These are phyloP conservation scores for Tragelaphus buxtoni DNA, from an alignment of 2,113 vertebrate genomes.

Conservation along the genomic window DNA sequence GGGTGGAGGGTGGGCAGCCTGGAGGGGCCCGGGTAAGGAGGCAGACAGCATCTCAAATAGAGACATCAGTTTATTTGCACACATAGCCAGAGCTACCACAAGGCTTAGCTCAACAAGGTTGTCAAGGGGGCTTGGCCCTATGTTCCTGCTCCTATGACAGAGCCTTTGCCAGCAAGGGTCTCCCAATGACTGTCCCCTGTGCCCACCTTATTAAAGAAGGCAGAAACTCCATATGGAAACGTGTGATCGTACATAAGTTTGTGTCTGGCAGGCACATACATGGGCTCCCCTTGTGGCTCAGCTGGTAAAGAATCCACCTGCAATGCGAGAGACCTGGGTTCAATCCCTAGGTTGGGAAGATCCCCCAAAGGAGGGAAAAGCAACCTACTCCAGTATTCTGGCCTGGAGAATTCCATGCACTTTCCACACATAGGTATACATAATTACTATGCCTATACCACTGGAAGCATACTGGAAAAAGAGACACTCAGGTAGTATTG, in stretches of 20 bases:
- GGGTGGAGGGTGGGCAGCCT: neutral
- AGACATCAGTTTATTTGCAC: neutral
- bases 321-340: neutral
- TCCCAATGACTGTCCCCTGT: neutral
- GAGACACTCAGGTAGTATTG: neutral
- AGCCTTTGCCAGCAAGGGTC: neutral
- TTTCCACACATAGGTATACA: neutral
- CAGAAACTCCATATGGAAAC: neutral
- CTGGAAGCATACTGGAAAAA: neutral
- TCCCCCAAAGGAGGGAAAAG: neutral
- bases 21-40: neutral
- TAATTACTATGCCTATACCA: too few relatives aligned
- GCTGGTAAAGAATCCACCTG: neutral
- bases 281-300: neutral
- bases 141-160: too few relatives aligned
- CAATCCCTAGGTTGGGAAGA: neutral
- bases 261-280: neutral
- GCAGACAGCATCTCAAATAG: neutral
- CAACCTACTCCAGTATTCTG: neutral
- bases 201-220: neutral
- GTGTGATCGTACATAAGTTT: neutral
- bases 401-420: neutral
- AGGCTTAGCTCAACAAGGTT: neutral
- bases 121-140: neutral
- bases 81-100: neutral